These are phyloP conservation scores for Anneissia japonica DNA, from an alignment of 35 echinoderm and acorn worm genomes.

Conservation along the genomic window DNA sequence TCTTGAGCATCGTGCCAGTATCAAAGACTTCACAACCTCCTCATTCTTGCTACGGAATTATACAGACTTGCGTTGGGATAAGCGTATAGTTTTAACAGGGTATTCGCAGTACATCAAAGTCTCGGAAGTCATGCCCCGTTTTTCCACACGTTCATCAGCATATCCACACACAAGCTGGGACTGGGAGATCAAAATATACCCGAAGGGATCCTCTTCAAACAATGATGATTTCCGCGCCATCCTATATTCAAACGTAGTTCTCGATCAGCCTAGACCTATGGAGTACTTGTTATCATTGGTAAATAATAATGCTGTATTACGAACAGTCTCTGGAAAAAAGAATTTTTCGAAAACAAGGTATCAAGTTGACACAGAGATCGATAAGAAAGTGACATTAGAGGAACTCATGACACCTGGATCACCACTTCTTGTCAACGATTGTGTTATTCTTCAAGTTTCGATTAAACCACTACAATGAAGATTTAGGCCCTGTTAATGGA, in stretches of 20 bases:
- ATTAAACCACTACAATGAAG: conserved; percentile 76
- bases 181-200: conserved; percentile 97
- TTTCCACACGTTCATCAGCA: conserved; percentile 81
- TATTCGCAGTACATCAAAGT: conserved; percentile 83
- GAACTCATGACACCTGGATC: conserved; percentile 46
- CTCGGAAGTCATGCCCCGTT: conserved; percentile 85
- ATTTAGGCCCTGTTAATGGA: neutral
- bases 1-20: conserved; percentile 51
- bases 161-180: conserved; percentile 96
- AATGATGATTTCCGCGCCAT: conserved; percentile 92
- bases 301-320: conserved; percentile 56
- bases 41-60: conserved; percentile 80
- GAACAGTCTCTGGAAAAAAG: conserved; percentile 73
- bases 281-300: conserved; percentile 93
- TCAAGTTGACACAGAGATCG: conserved; percentile 80
- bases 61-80: conserved; percentile 94
- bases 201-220: conserved; percentile 85
- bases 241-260: conserved; percentile 87
- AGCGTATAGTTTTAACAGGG: conserved; percentile 70
- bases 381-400: conserved; percentile 94
- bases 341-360: conserved; percentile 93
- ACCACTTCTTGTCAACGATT: conserved; percentile 72
- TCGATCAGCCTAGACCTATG: conserved; percentile 81
- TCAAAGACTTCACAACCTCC: conserved; percentile 53
- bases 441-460: conserved; percentile 67